Evolutionary conservation across 2,888 invertebrate species (phyloP).

Genomic region (Ormyrus thymus): DNA sequence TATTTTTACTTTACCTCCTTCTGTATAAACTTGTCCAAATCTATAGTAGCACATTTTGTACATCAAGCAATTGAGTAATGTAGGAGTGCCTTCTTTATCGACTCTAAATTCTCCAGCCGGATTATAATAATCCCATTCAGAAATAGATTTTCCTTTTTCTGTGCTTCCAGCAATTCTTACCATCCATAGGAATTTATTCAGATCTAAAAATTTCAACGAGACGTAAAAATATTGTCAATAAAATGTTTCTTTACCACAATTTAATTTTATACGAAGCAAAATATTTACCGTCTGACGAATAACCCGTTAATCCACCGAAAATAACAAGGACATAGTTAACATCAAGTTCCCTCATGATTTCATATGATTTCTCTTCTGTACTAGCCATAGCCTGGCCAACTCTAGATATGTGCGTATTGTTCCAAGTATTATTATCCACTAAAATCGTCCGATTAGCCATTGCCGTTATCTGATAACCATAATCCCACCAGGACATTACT

Average conservation of each 20-base stretch:
- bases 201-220: slow-evolving; percentile 79
- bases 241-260: no score
- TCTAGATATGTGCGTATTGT: slow-evolving; percentile 98
- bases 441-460: slow-evolving; percentile 99
- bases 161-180: slow-evolving; percentile 97
- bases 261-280: neutral
- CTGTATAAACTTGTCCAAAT: slow-evolving; percentile 97
- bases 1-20: slow-evolving; percentile 81
- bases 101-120: slow-evolving; percentile 96
- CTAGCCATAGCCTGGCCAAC: slow-evolving; percentile 99
- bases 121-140: slow-evolving; percentile 98
- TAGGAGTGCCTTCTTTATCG: slow-evolving; percentile 94
- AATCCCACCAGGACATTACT: slow-evolving; percentile 99
- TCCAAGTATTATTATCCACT: slow-evolving; percentile 99
- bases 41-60: slow-evolving; percentile 99
- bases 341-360: slow-evolving; percentile 97
- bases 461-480: slow-evolving; percentile 98
- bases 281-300: slow-evolving; percentile 93
- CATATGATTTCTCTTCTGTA: slow-evolving; percentile 96
- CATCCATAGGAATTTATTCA: slow-evolving; percentile 99
- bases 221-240: no score
- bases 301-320: slow-evolving; percentile 98
- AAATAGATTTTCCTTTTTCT: slow-evolving; percentile 94
- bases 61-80: slow-evolving; percentile 97
- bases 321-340: slow-evolving; percentile 99